Evolutionary conservation across 2,113 vertebrate species (phyloP).

Genomic region (Anguilla rostrata): DNA sequence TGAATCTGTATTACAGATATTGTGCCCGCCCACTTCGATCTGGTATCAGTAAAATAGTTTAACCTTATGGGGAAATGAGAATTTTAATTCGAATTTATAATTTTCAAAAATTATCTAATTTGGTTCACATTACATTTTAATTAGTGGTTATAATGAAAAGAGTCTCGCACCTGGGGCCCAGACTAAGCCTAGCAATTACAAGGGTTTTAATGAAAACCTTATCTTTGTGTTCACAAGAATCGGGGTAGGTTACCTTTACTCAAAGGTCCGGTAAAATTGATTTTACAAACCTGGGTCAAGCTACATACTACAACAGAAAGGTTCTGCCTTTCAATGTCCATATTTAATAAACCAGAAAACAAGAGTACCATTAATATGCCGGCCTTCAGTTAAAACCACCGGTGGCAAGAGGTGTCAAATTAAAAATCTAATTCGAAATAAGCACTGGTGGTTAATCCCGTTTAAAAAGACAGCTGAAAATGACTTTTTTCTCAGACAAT

Average conservation of each 20-base stretch:
- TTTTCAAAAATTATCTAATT: too few relatives aligned
- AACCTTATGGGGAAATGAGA: conserved; percentile 86
- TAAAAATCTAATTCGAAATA: neutral
- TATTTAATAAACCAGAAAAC: conserved; percentile 61
- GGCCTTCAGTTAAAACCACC: neutral
- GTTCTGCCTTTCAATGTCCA: neutral
- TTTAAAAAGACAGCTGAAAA: neutral
- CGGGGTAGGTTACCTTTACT: neutral
- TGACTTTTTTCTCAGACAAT: conserved; percentile 57
- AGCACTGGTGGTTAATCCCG: neutral
- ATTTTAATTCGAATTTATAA: too few relatives aligned
- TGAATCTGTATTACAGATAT: conserved; percentile 88
- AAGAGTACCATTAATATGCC: conserved; percentile 47
- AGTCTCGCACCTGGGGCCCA: conserved; percentile 84
- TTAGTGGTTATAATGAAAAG: conserved; percentile 89
- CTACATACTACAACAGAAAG: too few relatives aligned
- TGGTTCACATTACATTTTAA: conserved; percentile 80
- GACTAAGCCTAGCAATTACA: conserved; percentile 83
- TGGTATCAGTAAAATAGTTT: conserved; percentile 84
- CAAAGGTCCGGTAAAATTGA: too few relatives aligned
- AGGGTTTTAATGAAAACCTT: conserved; percentile 78
- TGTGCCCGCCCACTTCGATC: conserved; percentile 87
- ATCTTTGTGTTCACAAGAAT: neutral
- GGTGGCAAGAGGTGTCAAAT: neutral
- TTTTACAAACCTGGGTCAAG: too few relatives aligned